Base-by-base conservation (phyloP, 2,888 invertebrate genomes). In the Patella ulyssiponensis region DNA sequence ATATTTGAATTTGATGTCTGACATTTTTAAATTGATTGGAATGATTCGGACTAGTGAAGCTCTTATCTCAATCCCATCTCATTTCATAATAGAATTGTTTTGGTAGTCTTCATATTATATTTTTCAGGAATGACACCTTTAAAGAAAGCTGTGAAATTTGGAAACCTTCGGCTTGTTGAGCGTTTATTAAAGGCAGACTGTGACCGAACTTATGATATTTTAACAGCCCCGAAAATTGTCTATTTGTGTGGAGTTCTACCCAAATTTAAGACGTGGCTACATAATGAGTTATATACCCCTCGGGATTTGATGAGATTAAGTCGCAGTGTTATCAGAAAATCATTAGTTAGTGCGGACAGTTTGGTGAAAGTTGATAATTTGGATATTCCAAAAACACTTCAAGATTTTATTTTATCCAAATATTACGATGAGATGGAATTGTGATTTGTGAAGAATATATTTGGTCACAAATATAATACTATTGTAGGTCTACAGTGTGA, bases 211-310 rank as follows among this genome's bases (percentile, higher is more conserved):
- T 73, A 75, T 51, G 44, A 71, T 7, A 77, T 83, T 4, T 73
- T 82, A 78, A 76, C 77, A 52, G 74, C 78, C 14, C 73, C 71
- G n/a, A 73, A 74, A 33, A 77, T 82, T 14, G 73, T 74, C 17
- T 73, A 81, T 17, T 23, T 84, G 54, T 83, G 79, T 79, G 80
- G 81, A 14, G 54, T 69, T 1, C 69, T 82, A 5, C 82, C 82
- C n/a, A 75, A 70, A 14, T 83, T 83, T 77, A 75, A 77, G 27
- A 75, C 77, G 7, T 83, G 84, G 84, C 74, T 84, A 33, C 20
- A 78, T 11, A 69, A 80, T 51, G 84, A 84, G 75, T 76, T 84
- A 53, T 80, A 79, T 75, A 79, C 78, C 44, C 84, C 84, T 0
- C 73, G 79, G 23, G 71, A 79, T 20, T 74, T 84, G 51, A 79